Percentiles rank a stretch among this genome's conserved stretches.
These are phyloP conservation scores for Stictocephala bisonia DNA, from an alignment of 2,888 invertebrate genomes.

Conservation along the genomic window DNA sequence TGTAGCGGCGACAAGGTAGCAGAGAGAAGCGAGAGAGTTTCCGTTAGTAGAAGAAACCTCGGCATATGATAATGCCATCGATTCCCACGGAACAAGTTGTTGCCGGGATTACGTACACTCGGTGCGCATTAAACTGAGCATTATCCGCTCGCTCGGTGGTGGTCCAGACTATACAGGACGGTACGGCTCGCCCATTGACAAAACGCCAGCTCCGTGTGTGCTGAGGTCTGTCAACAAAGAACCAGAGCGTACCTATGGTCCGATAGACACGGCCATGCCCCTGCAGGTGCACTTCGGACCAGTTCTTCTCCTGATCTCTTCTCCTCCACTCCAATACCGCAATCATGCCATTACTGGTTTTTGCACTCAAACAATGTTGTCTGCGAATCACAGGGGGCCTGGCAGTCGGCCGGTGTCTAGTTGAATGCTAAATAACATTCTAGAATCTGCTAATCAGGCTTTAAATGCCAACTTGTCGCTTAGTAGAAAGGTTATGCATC, in stretches of 20 bases:
- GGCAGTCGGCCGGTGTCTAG: too few species aligned
- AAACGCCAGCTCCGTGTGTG: neutral
- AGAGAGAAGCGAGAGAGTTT: neutral
- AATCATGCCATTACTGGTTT: conserved; percentile 3
- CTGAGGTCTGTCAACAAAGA: neutral
- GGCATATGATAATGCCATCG: conserved; percentile 46
- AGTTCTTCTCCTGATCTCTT: conserved; percentile 1
- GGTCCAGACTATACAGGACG: conserved; percentile 20
- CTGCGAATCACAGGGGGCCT: too few species aligned
- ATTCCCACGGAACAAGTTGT: conserved; percentile 45
- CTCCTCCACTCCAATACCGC: neutral
- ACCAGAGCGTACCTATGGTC: conserved; percentile 36
- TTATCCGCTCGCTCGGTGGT: neutral
- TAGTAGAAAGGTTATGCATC: too few species aligned
- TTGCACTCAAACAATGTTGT: too few species aligned
- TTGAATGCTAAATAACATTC: too few species aligned
- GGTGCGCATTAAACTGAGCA: conserved; percentile 32
- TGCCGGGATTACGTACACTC: conserved; percentile 37
- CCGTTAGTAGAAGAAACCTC: conserved; percentile 2
- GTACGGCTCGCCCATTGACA: conserved; percentile 30
- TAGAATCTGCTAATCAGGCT: too few species aligned
- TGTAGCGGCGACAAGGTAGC: conserved; percentile 33
- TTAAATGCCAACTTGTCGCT: too few species aligned
- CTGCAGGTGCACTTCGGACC: conserved; percentile 38
- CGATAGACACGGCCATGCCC: conserved; percentile 43